Conservation (phyloP, 2,797 vertebrate genomes). For the Sebastes diaconus region DNA sequence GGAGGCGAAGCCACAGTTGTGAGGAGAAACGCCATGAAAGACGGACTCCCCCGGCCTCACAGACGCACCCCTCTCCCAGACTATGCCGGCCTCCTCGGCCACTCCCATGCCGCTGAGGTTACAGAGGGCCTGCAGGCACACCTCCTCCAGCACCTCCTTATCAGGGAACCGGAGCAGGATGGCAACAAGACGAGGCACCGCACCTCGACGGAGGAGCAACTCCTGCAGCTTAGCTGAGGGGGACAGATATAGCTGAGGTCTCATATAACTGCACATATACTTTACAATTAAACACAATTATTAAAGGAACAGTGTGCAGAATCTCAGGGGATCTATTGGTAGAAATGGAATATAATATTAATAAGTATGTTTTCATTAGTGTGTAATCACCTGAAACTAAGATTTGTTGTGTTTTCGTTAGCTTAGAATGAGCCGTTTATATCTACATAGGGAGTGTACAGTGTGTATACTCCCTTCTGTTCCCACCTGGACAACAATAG, state of each 20-base stretch:
- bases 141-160: slow-evolving; percentile 81
- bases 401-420: no score
- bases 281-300: no score
- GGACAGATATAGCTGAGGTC: not conserved
- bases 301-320: no score
- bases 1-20: slow-evolving; percentile 68
- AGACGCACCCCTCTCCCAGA: slow-evolving; percentile 71
- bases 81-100: slow-evolving; percentile 71
- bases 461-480: no score
- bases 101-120: slow-evolving; percentile 85
- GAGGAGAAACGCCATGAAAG: slow-evolving; percentile 68
- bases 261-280: not conserved
- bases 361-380: no score
- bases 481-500: no score
- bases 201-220: slow-evolving; percentile 82
- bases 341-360: no score
- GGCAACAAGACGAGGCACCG: slow-evolving; percentile 82
- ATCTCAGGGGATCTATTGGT: no score
- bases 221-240: slow-evolving; percentile 85
- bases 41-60: slow-evolving; percentile 65
- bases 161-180: slow-evolving; percentile 83
- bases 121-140: slow-evolving; percentile 86
- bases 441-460: no score
- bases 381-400: no score
- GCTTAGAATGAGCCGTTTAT: no score